Conservation (phyloP, 2,113 vertebrate genomes). For the Phrynosoma blainvillii region DNA sequence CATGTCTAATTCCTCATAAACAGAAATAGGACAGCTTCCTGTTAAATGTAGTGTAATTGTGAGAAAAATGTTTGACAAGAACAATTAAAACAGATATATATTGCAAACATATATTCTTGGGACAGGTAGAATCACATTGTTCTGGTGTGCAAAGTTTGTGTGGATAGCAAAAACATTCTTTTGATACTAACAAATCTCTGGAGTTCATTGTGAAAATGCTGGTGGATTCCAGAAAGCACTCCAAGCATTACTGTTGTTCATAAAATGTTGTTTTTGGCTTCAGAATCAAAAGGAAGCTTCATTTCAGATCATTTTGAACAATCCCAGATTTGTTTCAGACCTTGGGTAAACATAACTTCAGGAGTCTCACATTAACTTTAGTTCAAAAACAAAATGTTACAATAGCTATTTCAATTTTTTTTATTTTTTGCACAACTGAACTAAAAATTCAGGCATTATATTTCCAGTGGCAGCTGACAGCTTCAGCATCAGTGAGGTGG, state of each 20-base stretch:
- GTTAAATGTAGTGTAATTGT: background rate
- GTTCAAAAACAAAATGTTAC: too few relatives aligned
- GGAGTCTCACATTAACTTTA: too few relatives aligned
- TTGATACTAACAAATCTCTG: background rate
- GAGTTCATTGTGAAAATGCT: background rate
- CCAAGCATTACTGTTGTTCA: background rate
- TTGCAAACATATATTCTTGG: background rate
- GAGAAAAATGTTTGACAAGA: background rate
- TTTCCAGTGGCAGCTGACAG: too few relatives aligned
- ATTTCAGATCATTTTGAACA: too few relatives aligned
- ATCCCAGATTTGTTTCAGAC: too few relatives aligned
- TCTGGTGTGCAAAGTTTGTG: background rate
- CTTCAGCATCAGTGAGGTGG: too few relatives aligned
- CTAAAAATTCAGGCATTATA: too few relatives aligned
- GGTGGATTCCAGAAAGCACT: background rate
- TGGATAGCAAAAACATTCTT: background rate
- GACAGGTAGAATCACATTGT: background rate
- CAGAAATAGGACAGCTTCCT: background rate
- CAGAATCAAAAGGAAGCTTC: too few relatives aligned
- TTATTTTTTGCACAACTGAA: too few relatives aligned
- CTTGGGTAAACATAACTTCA: too few relatives aligned
- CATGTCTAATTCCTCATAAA: background rate
- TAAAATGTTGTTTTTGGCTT: background rate
- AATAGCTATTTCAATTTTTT: too few relatives aligned
- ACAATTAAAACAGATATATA: background rate